Conservation (phyloP, 2,113 vertebrate species). For the Syngnathus scovelli region DNA sequence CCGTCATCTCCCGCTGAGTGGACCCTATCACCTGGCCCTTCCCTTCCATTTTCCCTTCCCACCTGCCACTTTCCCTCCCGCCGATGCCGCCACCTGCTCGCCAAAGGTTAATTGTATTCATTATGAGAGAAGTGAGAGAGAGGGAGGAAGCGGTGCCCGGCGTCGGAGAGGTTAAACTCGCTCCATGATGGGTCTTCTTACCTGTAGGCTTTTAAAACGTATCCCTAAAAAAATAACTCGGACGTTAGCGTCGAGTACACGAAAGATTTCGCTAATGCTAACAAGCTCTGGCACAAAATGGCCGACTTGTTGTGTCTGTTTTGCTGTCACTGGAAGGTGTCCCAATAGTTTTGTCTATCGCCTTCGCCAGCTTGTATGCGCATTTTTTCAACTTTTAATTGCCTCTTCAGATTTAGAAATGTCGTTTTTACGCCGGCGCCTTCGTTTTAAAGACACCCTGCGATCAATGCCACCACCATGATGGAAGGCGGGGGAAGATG, state of each 20-base stretch:
- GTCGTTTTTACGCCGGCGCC: neutral
- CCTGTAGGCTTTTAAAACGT: neutral
- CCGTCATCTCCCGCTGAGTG: constrained; percentile 34
- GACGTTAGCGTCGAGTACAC: no score
- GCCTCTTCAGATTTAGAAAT: neutral
- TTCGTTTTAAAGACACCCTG: neutral
- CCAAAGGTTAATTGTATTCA: constrained; percentile 72
- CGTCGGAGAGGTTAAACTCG: constrained; percentile 34
- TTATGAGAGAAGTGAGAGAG: constrained; percentile 46
- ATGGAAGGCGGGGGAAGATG: constrained; percentile 20
- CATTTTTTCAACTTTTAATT: constrained; percentile 1
- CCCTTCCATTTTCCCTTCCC: neutral
- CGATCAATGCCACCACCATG: constrained; percentile 8
- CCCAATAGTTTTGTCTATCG: neutral
- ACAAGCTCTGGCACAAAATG: neutral
- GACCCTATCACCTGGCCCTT: constrained; percentile 13
- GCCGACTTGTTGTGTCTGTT: neutral
- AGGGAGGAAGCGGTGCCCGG: constrained; percentile 21
- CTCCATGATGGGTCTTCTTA: neutral
- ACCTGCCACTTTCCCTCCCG: constrained; percentile 25
- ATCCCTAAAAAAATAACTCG: no score
- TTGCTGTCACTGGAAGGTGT: neutral
- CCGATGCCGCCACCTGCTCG: constrained; percentile 46
- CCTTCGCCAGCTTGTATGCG: no score
- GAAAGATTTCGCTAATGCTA: no score